phyloP scores from a whole-genome alignment of 2,888 invertebrate species.

The Pristionchus exspectatus region DNA sequence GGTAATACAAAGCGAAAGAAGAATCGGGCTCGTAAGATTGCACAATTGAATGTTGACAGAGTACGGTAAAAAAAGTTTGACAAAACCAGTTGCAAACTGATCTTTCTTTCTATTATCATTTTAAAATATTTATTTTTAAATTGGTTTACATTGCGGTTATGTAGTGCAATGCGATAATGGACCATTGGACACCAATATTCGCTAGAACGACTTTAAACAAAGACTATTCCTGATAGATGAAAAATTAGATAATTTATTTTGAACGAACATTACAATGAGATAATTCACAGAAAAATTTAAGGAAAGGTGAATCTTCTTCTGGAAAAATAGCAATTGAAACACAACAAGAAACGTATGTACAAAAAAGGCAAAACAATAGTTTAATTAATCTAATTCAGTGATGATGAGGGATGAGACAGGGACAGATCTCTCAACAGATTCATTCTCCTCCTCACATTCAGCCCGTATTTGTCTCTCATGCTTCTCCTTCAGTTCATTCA shows the following conservation, averaged over 20 bases:
- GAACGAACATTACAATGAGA: neutral
- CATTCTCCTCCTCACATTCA: neutral
- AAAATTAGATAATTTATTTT: neutral
- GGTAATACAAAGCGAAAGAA: neutral
- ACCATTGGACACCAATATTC: neutral
- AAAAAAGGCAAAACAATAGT: neutral
- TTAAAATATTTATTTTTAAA: neutral
- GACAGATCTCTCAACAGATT: neutral
- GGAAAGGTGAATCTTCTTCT: neutral
- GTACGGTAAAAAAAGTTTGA: constrained; percentile 36
- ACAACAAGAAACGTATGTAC: neutral
- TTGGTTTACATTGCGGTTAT: neutral
- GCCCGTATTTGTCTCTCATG: neutral
- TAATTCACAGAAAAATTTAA: neutral
- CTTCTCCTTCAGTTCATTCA: neutral
- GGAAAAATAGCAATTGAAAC: neutral
- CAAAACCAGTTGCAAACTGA: neutral
- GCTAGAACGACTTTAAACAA: too few relatives aligned
- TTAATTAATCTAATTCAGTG: neutral
- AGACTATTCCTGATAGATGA: neutral
- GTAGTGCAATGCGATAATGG: neutral
- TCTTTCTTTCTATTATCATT: neutral
- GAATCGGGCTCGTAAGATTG: neutral
- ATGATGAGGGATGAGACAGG: neutral
- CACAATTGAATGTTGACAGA: neutral